Base-by-base conservation (phyloP, 1,140 invertebrate genomes). In the Drosophila truncata region DNA sequence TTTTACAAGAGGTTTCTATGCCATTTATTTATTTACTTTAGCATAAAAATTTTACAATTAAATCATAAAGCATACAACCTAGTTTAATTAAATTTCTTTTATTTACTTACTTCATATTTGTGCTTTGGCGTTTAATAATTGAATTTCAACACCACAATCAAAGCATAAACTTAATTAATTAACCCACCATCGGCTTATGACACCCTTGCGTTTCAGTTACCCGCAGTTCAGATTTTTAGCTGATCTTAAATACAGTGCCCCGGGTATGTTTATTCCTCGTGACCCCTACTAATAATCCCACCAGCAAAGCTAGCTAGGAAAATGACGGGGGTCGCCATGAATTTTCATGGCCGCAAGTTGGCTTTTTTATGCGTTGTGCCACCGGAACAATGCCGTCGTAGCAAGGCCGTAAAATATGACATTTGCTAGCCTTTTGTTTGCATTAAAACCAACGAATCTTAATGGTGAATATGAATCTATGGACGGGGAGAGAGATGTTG, bases 341-440 rank as follows among this genome's bases (percentile, higher is more conserved):
- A 81, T 84, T 88, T 78, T 84, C 67, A 80, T 87, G 77, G 58
- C 50, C 42, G 52, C 72, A 77, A 60, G 27, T 64, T 41, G 31
- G 57, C 39, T 31, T 69, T 76, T 80, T 83, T 78, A 80, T 83
- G 76, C 67, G 50, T 80, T 67, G 47, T 83, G 84, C 47, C 54
- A 72, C 27, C 64, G 49, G 58, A 78, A 78, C 84, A 80, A 84
- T 78, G 79, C 57, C 57, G 66, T 23, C 44, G 42, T 35, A 46
- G 42, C 27, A 54, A 63, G 47, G 52, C 61, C 60, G 50, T 78
- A 81, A 87, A 78, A 62, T 74, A 83, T 88, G 80, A 88, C 72
- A 84, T 84, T 84, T 77, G 66, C 60, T 73, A 41, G 84, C 67
- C 80, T 63, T 80, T 87, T 83, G 77, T 88, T 77, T 73, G 83